phyloP scores from a whole-genome alignment of 2,888 invertebrate species.

The Drosophila cognata region DNA sequence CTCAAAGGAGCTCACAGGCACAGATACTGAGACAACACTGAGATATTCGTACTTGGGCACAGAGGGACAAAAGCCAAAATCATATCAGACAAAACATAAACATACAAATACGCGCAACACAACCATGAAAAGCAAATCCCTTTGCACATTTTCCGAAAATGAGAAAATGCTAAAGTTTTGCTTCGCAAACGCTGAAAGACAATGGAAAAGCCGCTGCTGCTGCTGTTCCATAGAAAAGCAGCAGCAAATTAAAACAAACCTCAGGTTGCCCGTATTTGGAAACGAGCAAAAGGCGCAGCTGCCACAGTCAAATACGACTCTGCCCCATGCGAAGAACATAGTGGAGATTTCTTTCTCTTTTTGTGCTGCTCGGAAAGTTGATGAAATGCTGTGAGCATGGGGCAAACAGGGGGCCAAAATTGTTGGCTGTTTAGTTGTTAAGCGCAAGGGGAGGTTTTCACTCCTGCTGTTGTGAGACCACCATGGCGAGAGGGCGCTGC shows the following conservation, averaged over 20 bases:
- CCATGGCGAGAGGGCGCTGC: conserved; percentile 4
- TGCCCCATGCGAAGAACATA: conserved; percentile 5
- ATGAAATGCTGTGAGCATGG: conserved; percentile 60
- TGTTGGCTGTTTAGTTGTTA: conserved; percentile 35
- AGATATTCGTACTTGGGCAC: conserved; percentile 31
- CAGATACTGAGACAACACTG: conserved; percentile 25
- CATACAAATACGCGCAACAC: conserved; percentile 68
- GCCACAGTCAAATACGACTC: conserved; percentile 21
- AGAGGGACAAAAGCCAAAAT: conserved; percentile 69
- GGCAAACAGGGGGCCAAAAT: conserved; percentile 8
- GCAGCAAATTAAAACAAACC: conserved; percentile 81
- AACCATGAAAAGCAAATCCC: conserved; percentile 80
- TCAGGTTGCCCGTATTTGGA: conserved; percentile 80
- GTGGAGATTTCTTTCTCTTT: conserved; percentile 16
- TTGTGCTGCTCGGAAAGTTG: conserved; percentile 55
- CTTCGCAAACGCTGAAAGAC: conserved; percentile 60
- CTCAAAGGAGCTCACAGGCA: conserved; percentile 63
- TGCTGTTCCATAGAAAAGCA: conserved; percentile 61
- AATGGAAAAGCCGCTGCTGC: conserved; percentile 36
- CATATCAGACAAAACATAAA: conserved; percentile 77
- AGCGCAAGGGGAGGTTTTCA: conserved; percentile 27
- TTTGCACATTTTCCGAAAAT: conserved; percentile 81
- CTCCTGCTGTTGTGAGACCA: conserved; percentile 11
- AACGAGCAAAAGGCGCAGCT: conserved; percentile 66
- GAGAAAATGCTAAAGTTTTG: conserved; percentile 81